Evolutionary conservation across 2,888 invertebrate genomes (phyloP), one percentile per base, ranked within the genome.

Genomic region (Vesta saturnalis): DNA sequence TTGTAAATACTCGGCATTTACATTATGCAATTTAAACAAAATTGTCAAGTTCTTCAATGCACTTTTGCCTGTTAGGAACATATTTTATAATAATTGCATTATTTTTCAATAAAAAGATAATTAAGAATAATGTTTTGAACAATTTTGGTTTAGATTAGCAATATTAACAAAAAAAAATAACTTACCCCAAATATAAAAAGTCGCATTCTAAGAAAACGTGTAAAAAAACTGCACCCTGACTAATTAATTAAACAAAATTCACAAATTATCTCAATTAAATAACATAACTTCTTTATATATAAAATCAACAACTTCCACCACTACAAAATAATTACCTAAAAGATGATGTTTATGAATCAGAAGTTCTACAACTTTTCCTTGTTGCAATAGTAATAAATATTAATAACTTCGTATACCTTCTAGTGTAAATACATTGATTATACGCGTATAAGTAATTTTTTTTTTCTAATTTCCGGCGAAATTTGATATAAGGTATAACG

Each of bases 261-360:
- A 54, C 57, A 69, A 69, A 69, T 69, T 69, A 69, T 61, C 52
- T 52, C 39, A 18, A 61, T 61, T 60, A 49, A 52, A 43, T 14
- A 56, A 46, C 30, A 43, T 18, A 56, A 15, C 65, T 65, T 59
- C 61, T 65, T 63, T 69, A 63, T 69, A 69, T 69, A 69, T 55
- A 61, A 65, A 60, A 49, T 69, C 57, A 10, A 14, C 30, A 60
- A 18, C 52, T 68, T 61, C 69, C 69, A 69, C 68, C 68, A 64
- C 69, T 61, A 52, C 60, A 16, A 23, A 56, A 39, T 55, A 61
- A 54, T 60, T 60, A 60, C 55, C 63, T 64, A 65, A 64, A 69
- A 65, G 69, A 69, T 69, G 69, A 69, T 64, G 60, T 64, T 39
- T 14, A 15, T 39, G 43, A 59, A 65, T 61, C 69, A 69, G 69